Evolutionary conservation across 1,140 invertebrate species (phyloP).

Genomic region (Drosophila kohkoa): DNA sequence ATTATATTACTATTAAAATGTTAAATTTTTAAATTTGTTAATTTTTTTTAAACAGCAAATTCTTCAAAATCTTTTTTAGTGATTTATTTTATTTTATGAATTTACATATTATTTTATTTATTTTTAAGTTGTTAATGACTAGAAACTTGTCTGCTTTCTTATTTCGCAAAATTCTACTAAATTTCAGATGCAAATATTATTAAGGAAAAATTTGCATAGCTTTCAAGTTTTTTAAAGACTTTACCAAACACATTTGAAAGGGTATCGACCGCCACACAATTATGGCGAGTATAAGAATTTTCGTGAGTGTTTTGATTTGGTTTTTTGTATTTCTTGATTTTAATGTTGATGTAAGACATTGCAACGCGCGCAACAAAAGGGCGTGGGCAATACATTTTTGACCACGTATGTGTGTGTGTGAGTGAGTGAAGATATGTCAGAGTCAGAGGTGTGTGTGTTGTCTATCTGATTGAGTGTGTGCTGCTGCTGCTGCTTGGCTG

Average conservation of each 20-base stretch:
- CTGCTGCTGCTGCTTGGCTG: not conserved
- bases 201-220: too few species aligned
- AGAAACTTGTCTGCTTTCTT: too few species aligned
- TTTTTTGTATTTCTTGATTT: conserved; percentile 25
- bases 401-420: conserved; percentile 11
- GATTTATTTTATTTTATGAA: too few species aligned
- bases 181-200: too few species aligned
- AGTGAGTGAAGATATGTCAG: conserved; percentile 26
- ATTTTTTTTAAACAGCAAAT: too few species aligned
- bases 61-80: too few species aligned
- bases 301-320: conserved; percentile 13
- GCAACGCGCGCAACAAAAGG: conserved; percentile 56
- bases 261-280: not conserved
- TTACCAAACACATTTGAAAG: not conserved
- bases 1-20: too few species aligned
- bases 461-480: conserved; percentile 10
- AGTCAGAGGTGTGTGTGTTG: conserved; percentile 28
- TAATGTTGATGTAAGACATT: conserved; percentile 27
- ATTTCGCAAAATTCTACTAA: too few species aligned
- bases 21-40: too few species aligned
- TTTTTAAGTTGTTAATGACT: too few species aligned
- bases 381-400: conserved; percentile 52
- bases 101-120: too few species aligned
- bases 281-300: not conserved
- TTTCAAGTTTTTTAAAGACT: too few species aligned